phyloP scores from a whole-genome alignment of 2,888 invertebrate genomes.

The Sinelater perroti region DNA sequence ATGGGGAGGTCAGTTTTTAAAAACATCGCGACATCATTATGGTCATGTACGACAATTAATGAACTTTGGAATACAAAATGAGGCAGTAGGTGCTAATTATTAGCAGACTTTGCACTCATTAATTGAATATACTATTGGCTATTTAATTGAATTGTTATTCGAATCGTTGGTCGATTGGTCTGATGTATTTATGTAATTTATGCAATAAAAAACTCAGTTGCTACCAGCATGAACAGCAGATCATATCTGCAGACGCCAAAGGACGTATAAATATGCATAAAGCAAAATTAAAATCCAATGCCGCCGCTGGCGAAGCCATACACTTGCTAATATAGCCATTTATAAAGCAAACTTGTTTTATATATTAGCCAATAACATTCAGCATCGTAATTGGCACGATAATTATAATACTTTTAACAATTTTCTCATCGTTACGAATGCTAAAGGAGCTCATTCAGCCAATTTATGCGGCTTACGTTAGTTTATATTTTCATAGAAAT shows the following conservation, averaged over 20 bases:
- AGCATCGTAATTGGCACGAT: slow-evolving; percentile 17
- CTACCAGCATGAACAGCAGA: too few species aligned
- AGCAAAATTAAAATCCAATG: slow-evolving; percentile 20
- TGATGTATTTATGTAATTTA: too few species aligned
- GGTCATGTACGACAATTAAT: too few species aligned
- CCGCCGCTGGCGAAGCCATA: slow-evolving; percentile 11
- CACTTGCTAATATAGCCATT: slow-evolving; percentile 22
- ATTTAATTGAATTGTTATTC: too few species aligned
- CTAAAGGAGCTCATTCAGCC: slow-evolving; percentile 8
- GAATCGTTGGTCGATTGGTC: too few species aligned
- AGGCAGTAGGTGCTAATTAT: too few species aligned
- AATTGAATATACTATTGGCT: too few species aligned
- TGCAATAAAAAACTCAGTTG: too few species aligned
- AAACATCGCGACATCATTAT: too few species aligned
- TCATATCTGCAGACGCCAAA: slow-evolving; percentile 4
- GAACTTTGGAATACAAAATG: too few species aligned
- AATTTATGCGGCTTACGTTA: slow-evolving; percentile 13
- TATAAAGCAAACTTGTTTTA: slow-evolving; percentile 22
- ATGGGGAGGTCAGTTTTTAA: too few species aligned
- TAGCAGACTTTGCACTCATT: too few species aligned
- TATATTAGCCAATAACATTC: slow-evolving; percentile 23
- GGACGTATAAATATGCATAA: background rate
- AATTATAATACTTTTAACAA: slow-evolving; percentile 24
- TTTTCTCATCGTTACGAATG: slow-evolving; percentile 21
- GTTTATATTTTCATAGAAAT: slow-evolving; percentile 5